Base-by-base conservation (phyloP, 2,113 vertebrate species). In the Cichladusa arquata region DNA sequence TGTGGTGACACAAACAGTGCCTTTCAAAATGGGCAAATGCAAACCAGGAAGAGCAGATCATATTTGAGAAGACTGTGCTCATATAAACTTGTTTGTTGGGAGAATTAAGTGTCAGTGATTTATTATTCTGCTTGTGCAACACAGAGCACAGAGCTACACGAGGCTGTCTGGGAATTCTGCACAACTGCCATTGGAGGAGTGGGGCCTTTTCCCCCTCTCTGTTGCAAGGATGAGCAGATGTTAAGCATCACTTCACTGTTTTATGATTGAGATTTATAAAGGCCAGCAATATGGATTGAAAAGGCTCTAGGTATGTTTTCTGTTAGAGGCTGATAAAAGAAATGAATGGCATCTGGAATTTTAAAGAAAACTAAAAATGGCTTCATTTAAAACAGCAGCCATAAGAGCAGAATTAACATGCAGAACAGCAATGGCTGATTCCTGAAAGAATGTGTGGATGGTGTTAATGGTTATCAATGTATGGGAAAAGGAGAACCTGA, bases 191-290 rank as follows among this genome's bases (percentile, higher is more conserved):
- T 2, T 81, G 58, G 31, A 87, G 48, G 64, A 90, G 56, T 44
- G 80, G 76, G 92, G 93, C 57, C 79, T 78, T 93, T 80, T 50
- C 36, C 12, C 61, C 79, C 56, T 73, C 77, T 58, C n/a, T 50
- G n/a, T 36, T 77, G 47, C 57, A 36, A 74, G 80, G 93, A 93
- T 60, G 92, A 96, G 76, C 93, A 93, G 93, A 96, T 95, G 92
- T 93, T 83, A 64, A 78, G 51, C 76, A 88, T 78, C 2, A 0
- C 51, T 81, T 88, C 28, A 3, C 51, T 74, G 7, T 74, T 95
- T 96, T 74, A 83, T 81, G 79, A 28, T 33, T 78, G 86, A 95
- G 71, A 77, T 94, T 92, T 93, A 78, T 67, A 92, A 81, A 86
- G 56, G 60, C 76, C 58, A 94, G 79, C 80, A 67, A 26, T 66